Base-by-base conservation (phyloP, 2,797 vertebrate genomes). In the Darevskia mixta region DNA sequence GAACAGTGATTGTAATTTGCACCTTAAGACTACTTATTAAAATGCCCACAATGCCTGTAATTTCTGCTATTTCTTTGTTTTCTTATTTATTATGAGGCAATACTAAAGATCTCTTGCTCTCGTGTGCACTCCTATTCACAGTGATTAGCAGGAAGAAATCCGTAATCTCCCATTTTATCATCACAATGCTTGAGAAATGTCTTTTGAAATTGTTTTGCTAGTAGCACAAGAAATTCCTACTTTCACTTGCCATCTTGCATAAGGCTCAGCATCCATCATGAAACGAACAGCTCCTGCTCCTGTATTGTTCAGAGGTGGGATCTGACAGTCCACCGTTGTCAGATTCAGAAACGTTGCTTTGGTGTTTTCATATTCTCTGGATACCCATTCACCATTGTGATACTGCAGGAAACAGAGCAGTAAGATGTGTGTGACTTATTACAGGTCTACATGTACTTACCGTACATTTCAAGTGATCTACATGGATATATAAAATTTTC, bases 231-330 rank as follows among this genome's bases (percentile, higher is more conserved):
- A 58, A 92, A 90, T 92, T 90, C 92, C 92, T 97, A 97, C 98
- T 96, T 98, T 97, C 41, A 98, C 97, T 95, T 98, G 97, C 98
- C 98, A 98, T 94, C 97, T 96, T 78, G 96, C 96, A 0, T 98
- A 97, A 0, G 97, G 97, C 94, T 97, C 96, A 1, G 97, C 96
- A 2, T 96, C 94, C 1, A 97, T 97, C 93, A 96, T 95, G 85
- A 98, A 97, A 92, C 96, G 96, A 61, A 96, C 93, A 17, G 94
- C 90, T 61, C 95, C 96, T 55, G 91, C 86, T 11, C 95, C 95
- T 4, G 95, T 90, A 88, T 88, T 96, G 93, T 96, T 97, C 88
- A 97, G 92, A 8, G 95, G 91, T 0, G 98, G 98, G 25, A 98
- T 93, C 1, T 91, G 91, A 61, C 98, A 98, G 95, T 98, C 97